These are phyloP conservation scores for Hippocampus guttulatus DNA, from an alignment of 2,113 vertebrate species.

Conservation along the genomic window DNA sequence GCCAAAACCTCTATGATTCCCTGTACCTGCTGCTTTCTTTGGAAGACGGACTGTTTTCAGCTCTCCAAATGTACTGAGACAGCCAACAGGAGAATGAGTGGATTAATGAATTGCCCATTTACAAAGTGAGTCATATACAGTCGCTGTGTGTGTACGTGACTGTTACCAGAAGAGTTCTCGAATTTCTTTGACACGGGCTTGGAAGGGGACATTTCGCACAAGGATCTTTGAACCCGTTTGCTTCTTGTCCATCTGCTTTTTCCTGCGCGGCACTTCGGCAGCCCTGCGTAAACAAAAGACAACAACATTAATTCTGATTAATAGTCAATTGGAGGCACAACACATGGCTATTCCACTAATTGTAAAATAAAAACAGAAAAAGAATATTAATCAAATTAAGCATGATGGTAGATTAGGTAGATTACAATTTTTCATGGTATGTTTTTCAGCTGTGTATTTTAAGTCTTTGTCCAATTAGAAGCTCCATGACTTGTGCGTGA, in stretches of 20 bases:
- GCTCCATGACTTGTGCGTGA: too few relatives aligned
- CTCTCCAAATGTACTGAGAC: constrained; percentile 89
- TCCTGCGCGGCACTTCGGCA: constrained; percentile 59
- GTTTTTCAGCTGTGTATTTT: too few relatives aligned
- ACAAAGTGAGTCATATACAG: not conserved
- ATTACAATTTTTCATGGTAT: too few relatives aligned
- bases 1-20: constrained; percentile 87
- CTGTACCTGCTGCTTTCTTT: constrained; percentile 84
- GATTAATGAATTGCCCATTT: not conserved
- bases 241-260: constrained; percentile 80
- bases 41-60: constrained; percentile 91
- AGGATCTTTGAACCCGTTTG: constrained; percentile 91
- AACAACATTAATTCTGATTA: not conserved
- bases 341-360: not conserved
- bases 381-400: not conserved
- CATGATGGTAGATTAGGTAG: too few relatives aligned
- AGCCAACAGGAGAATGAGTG: constrained; percentile 13
- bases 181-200: constrained; percentile 83
- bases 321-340: not conserved
- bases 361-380: not conserved
- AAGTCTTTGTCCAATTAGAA: too few relatives aligned
- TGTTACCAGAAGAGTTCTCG: constrained; percentile 90
- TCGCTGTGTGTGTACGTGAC: not conserved
- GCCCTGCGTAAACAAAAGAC: constrained; percentile 62
- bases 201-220: constrained; percentile 94